Conservation (phyloP, 2,888 invertebrate genomes). For the Synergus japonicus region DNA sequence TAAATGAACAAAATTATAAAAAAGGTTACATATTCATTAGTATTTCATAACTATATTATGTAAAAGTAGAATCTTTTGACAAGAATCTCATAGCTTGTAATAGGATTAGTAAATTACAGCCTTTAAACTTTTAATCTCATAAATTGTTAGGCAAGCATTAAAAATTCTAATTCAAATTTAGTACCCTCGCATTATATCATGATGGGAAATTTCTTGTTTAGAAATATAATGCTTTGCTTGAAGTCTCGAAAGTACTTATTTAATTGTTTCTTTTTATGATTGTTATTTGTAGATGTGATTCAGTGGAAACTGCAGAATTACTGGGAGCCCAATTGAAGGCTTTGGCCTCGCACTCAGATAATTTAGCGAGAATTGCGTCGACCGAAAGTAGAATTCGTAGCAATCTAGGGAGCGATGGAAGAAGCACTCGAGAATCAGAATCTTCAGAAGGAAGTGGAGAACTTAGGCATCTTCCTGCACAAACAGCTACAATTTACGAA, state of each 20-base stretch:
- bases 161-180: neutral
- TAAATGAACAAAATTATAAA: no score
- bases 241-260: slow-evolving; percentile 17
- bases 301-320: slow-evolving; percentile 93
- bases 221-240: slow-evolving; percentile 4
- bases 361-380: slow-evolving; percentile 77
- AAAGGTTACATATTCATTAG: neutral
- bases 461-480: slow-evolving; percentile 86
- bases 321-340: slow-evolving; percentile 91
- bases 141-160: slow-evolving; percentile 4
- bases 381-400: slow-evolving; percentile 91
- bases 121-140: neutral
- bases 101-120: neutral
- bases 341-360: slow-evolving; percentile 78
- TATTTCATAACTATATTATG: neutral
- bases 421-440: slow-evolving; percentile 83
- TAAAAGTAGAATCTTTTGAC: neutral
- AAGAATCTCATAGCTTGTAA: neutral
- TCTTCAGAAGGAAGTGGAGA: slow-evolving; percentile 86
- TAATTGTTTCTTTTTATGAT: slow-evolving; percentile 15
- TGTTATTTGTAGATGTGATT: slow-evolving; percentile 87
- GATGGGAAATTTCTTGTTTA: neutral
- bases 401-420: slow-evolving; percentile 82
- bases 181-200: neutral
- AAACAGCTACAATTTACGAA: slow-evolving; percentile 89